Percentiles rank a stretch among this genome's conserved stretches.
phyloP scores from a whole-genome alignment of 2,888 invertebrate genomes.

The Spatulosminthurus flaviceps region DNA sequence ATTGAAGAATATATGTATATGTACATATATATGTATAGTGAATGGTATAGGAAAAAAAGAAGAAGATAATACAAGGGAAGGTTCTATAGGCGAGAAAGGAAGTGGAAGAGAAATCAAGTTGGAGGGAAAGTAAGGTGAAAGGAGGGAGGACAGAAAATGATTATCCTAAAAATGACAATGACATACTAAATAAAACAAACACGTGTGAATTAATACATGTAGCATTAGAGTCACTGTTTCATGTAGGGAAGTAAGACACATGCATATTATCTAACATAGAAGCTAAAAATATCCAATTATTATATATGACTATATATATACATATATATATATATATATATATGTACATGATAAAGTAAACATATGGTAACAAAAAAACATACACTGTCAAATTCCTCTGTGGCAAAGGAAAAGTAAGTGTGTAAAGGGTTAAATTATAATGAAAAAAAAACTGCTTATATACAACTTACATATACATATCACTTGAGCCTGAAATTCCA shows the following conservation, averaged over 20 bases:
- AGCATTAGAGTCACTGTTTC: neutral
- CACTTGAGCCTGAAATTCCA: constrained; percentile 43
- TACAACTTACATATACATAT: constrained; percentile 37
- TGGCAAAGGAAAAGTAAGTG: constrained; percentile 13
- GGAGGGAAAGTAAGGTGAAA: neutral
- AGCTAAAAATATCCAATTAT: no score
- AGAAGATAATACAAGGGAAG: no score
- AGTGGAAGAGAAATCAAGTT: neutral
- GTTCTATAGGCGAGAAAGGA: neutral
- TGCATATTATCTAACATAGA: neutral
- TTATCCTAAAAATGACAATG: constrained; percentile 5
- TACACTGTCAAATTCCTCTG: constrained; percentile 26
- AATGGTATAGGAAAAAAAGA: no score
- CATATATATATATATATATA: neutral
- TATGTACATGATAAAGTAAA: neutral
- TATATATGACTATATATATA: no score
- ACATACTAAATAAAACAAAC: neutral
- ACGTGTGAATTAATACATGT: neutral
- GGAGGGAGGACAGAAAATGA: neutral
- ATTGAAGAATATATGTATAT: no score
- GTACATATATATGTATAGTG: no score
- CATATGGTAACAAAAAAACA: neutral
- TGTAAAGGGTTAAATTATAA: constrained; percentile 4
- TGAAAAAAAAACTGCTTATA: neutral
- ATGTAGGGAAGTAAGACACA: neutral